A percentile compares a stretch with the other conserved stretches of the same genome.
Evolutionary conservation across 2,888 invertebrate species (phyloP).

Genomic region (Campoplex nolae): DNA sequence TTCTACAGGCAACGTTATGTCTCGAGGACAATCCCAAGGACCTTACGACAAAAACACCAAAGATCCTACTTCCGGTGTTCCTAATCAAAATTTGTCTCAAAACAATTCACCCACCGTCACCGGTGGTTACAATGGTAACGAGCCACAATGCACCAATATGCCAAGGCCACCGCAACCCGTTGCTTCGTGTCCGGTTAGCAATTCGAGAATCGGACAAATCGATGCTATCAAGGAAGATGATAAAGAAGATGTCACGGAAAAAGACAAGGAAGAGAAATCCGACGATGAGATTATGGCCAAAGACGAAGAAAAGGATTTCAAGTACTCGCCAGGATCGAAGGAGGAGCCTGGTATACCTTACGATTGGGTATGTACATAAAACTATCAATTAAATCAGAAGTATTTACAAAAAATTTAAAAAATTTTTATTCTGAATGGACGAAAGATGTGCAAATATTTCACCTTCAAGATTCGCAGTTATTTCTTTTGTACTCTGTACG

Average conservation of each 20-base stretch:
- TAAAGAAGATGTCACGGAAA: constrained; percentile 86
- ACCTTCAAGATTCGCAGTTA: too few relatives aligned
- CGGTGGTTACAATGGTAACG: constrained; percentile 70
- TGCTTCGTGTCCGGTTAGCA: constrained; percentile 81
- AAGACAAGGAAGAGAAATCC: constrained; percentile 86
- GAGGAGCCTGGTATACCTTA: constrained; percentile 94
- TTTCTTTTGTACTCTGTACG: too few relatives aligned
- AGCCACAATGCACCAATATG: constrained; percentile 59
- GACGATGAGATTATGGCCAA: constrained; percentile 83
- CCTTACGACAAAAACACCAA: constrained; percentile 72
- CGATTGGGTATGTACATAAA: constrained; percentile 89
- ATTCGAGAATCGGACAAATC: constrained; percentile 72
- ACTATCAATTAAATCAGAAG: neutral
- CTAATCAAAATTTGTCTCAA: constrained; percentile 74
- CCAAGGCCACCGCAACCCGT: constrained; percentile 41
- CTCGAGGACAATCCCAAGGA: constrained; percentile 56
- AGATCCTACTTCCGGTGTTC: constrained; percentile 74
- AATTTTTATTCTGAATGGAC: too few relatives aligned
- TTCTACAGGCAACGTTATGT: constrained; percentile 56
- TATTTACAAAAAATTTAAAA: too few relatives aligned
- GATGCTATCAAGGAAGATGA: constrained; percentile 84
- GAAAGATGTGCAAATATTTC: too few relatives aligned
- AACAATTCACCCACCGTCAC: constrained; percentile 70
- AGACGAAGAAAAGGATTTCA: constrained; percentile 87
- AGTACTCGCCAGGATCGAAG: constrained; percentile 85